Evolutionary conservation across 2,888 invertebrate species (phyloP).

Genomic region (Drosophila picticornis): DNA sequence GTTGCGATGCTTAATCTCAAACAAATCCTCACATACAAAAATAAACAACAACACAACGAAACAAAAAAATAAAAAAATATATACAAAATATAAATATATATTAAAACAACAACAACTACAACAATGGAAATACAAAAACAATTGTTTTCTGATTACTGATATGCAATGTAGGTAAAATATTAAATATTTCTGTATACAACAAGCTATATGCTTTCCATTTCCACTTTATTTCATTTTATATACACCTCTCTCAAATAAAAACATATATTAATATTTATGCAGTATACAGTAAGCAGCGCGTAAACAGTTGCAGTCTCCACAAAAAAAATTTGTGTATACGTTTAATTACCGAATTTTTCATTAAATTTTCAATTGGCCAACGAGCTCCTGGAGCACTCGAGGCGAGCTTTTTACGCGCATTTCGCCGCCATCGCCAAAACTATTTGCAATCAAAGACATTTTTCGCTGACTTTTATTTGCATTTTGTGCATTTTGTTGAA

Average conservation of each 20-base stretch:
- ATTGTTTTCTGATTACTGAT: slow-evolving; percentile 34
- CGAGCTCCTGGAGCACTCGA: slow-evolving; percentile 1
- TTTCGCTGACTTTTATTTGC: slow-evolving; percentile 65
- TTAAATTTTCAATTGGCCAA: slow-evolving; percentile 35
- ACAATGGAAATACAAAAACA: slow-evolving; percentile 48
- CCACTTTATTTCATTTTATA: slow-evolving; percentile 28
- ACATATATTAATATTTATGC: background rate
- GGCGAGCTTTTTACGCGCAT: slow-evolving; percentile 66
- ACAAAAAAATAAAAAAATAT: slow-evolving; percentile 17
- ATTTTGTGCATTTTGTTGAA: slow-evolving; percentile 67
- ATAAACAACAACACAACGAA: slow-evolving; percentile 18
- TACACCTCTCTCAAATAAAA: slow-evolving; percentile 16
- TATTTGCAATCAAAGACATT: slow-evolving; percentile 66
- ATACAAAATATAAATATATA: slow-evolving; percentile 1
- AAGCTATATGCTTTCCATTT: slow-evolving; percentile 41
- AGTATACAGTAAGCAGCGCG: slow-evolving; percentile 41
- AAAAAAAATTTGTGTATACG: slow-evolving; percentile 6
- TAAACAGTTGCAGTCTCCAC: slow-evolving; percentile 49
- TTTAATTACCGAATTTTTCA: slow-evolving; percentile 19
- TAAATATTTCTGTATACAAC: slow-evolving; percentile 50
- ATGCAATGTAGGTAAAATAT: slow-evolving; percentile 73
- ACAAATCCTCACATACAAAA: slow-evolving; percentile 25
- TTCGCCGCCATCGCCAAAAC: slow-evolving; percentile 35
- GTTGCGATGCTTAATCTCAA: slow-evolving; percentile 38
- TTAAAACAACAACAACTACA: slow-evolving; percentile 46